Base-by-base conservation (phyloP, 2,888 invertebrate species). In the Elysia crispata region DNA sequence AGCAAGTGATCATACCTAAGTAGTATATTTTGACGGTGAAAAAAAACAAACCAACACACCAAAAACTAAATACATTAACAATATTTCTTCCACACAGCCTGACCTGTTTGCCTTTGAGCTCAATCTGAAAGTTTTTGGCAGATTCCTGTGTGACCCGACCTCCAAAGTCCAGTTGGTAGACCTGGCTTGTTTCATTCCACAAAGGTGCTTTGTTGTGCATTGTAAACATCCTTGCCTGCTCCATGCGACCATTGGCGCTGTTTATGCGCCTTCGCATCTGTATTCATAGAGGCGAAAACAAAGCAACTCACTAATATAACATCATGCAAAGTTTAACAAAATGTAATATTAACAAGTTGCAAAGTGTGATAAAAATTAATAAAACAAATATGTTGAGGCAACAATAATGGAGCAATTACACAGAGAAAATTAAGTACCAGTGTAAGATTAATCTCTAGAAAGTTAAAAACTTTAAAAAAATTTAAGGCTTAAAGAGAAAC, bases 181-280 rank as follows among this genome's bases (percentile, higher is more conserved):
- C 99, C 93, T 99, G 99, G 91, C 97, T 98, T 93, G 96, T 97
- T 93, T 99, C 99, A 92, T 99, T 99, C 99, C 99, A 99, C 95
- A 98, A 95, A 20, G 98, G 98, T 13, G 96, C 95, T 93, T 99
- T 99, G 93, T 99, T 99, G 93, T 98, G 97, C 96, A 98, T 97
- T 70, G 97, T 95, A 89, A 98, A 96, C 31, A 76, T 80, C 18
- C 80, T 70, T 25, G 60, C 76, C 50, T 76, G 80, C 66, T 80
- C 80, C n/a, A 76, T 57, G 15, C 76, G 62, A 11, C 69, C 41
- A 13, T 33, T 57, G 0, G 76, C 25, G 54, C 72, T 69, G 23
- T 30, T 33, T 18, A 73, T 28, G 8, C 75, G 62, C 13, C 57
- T 30, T 60, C 79, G 66, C 66, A 76, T 66, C 76, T 76, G 57